Percentiles rank a stretch among this genome's conserved stretches.
Evolutionary conservation across 1,140 invertebrate genomes (phyloP).

Genomic region (Alviniconcha marisindica): DNA sequence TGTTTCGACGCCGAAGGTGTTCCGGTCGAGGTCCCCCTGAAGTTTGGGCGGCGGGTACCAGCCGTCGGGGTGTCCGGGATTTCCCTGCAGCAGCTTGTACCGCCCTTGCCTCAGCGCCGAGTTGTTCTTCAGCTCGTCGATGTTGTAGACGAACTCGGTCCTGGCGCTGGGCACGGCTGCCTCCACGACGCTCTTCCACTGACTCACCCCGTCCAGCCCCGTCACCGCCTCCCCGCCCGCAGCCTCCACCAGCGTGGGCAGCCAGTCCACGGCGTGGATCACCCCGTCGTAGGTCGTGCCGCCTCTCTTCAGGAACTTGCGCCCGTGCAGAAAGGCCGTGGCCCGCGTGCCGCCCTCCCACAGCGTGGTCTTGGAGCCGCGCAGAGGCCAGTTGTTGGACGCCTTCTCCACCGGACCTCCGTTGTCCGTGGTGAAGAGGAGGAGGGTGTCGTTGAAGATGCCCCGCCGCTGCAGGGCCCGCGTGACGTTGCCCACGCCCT

Average conservation of each 20-base stretch:
- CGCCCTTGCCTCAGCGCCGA: conserved; percentile 49
- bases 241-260: conserved; percentile 55
- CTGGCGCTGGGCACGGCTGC: conserved; percentile 30
- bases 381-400: conserved; percentile 77
- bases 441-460: conserved; percentile 68
- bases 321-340: conserved; percentile 69
- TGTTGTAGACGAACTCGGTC: conserved; percentile 49
- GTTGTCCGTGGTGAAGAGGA: conserved; percentile 74
- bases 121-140: conserved; percentile 46
- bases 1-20: neutral
- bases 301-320: conserved; percentile 54
- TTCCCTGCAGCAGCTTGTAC: conserved; percentile 53
- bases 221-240: conserved; percentile 40
- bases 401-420: conserved; percentile 79
- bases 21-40: neutral
- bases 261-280: conserved; percentile 55
- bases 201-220: conserved; percentile 49
- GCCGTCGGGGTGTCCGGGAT: conserved; percentile 49
- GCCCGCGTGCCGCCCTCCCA: conserved; percentile 78
- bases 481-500: conserved; percentile 88
- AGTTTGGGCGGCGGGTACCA: conserved; percentile 48
- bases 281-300: conserved; percentile 1
- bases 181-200: conserved; percentile 38
- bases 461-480: conserved; percentile 80
- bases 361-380: conserved; percentile 76